phyloP scores from a whole-genome alignment of 2,797 vertebrate species.

The Macrochelys suwanniensis region DNA sequence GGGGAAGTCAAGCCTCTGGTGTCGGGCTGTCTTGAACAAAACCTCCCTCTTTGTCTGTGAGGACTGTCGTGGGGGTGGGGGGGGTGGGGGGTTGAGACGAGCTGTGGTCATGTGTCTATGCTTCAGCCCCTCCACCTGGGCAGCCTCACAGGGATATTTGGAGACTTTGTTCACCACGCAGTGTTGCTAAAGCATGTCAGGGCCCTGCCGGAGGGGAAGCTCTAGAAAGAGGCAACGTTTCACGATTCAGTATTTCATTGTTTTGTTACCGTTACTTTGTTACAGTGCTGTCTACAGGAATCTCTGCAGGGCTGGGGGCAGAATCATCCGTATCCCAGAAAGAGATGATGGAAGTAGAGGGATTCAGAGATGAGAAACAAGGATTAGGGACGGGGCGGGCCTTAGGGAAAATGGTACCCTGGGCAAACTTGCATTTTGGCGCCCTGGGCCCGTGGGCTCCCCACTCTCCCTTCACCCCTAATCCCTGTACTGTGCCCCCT shows the following conservation, averaged over 20 bases:
- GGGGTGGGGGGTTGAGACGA: background rate
- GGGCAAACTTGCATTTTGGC: no score
- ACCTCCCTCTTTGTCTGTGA: background rate
- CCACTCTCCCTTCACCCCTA: no score
- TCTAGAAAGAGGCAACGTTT: background rate
- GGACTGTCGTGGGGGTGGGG: no score
- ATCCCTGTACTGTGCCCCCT: no score
- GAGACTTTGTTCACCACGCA: background rate
- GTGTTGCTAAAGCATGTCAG: background rate
- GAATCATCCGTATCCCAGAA: background rate
- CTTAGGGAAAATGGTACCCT: no score
- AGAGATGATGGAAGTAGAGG: background rate
- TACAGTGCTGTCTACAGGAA: background rate
- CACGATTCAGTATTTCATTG: no score
- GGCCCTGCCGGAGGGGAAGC: no score
- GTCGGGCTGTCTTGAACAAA: background rate
- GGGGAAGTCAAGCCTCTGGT: slow-evolving; percentile 16
- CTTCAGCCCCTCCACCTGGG: background rate
- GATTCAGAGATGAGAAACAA: background rate
- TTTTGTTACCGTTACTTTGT: background rate
- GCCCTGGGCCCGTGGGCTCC: no score
- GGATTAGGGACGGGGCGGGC: no score
- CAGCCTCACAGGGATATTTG: background rate
- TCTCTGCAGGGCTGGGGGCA: background rate
- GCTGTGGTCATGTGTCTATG: background rate